phyloP scores from a whole-genome alignment of 2,888 invertebrate species.

The Lithophane semibrunnea region DNA sequence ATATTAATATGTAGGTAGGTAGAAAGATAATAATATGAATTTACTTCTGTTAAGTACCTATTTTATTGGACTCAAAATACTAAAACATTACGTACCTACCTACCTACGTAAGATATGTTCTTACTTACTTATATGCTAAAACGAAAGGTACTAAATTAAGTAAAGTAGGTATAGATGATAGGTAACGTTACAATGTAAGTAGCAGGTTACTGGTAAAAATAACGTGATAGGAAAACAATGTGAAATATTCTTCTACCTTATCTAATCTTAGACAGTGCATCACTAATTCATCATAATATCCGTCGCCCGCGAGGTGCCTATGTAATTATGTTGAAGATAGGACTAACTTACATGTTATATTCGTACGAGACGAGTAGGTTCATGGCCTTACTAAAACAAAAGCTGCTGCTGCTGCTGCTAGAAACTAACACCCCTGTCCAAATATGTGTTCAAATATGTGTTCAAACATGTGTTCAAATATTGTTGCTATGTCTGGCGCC shows the following conservation, averaged over 20 bases:
- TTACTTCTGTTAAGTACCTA: not conserved
- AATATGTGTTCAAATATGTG: too few relatives aligned
- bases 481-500: too few relatives aligned
- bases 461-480: too few relatives aligned
- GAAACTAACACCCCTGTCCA: too few relatives aligned
- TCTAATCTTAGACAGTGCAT: conserved; percentile 42
- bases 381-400: conserved; percentile 31
- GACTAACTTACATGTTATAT: conserved; percentile 11
- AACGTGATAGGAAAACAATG: conserved; percentile 31
- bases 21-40: conserved; percentile 10
- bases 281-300: conserved; percentile 39
- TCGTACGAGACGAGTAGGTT: conserved; percentile 13
- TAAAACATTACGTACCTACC: not conserved
- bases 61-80: conserved; percentile 22
- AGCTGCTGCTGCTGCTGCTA: not conserved
- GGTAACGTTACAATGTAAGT: not conserved
- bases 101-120: too few relatives aligned
- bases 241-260: conserved; percentile 17
- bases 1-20: not conserved
- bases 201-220: not conserved
- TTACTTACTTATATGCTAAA: not conserved
- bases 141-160: not conserved
- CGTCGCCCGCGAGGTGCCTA: conserved; percentile 4
- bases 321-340: conserved; percentile 20
- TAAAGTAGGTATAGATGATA: too few relatives aligned